Base-by-base conservation (phyloP, 2,113 vertebrate species). In the Oncorhynchus nerka region DNA sequence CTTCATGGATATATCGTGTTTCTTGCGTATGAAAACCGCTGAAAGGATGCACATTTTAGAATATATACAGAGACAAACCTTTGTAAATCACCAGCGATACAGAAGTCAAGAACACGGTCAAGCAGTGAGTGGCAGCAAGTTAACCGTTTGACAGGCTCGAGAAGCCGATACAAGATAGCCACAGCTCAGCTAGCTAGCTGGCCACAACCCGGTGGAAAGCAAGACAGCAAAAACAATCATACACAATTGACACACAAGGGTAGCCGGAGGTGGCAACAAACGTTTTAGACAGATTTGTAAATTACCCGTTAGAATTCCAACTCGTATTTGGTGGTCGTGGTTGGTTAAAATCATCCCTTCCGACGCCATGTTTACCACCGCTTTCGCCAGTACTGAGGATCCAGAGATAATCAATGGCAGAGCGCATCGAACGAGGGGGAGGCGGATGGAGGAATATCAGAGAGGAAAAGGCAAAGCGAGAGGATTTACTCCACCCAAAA, bases 311-410 rank as follows among this genome's bases (percentile, higher is more conserved):
- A 98, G 90, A 69, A 98, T 96, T 74, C 96, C 97, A 76, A 97
- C 96, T 67, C 97, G 96, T 85, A 96, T 97, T 91, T 98, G 96
- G 93, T 97, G 96, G 90, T 97, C 95, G 95, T 98, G 96, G 94
- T 98, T 98, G 62, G 96, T 97, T 89, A 98, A 93, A 89, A 96
- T 95, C 95, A 97, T 97, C 86, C 97, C 96, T 94, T 97, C 96
- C 89, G 96, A 92, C 95, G 97, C 97, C 97, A 98, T 98, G 94
- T 96, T 97, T 93, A 92, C 90, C 88, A 90, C 89, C 93, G 94
- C 93, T 92, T 85, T 90, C 91, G 90, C 94, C 75, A 86, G 91
- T 92, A 94, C 93, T 90, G 91, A 89, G 88, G 88, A 76, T n/a
- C 59, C 59, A 22, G 1, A 22, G 5, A 22, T 76, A 84, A 55